Percentiles rank a stretch among this genome's conserved stretches.
Evolutionary conservation across 2,113 vertebrate genomes (phyloP).

Genomic region (Myodes glareolus): DNA sequence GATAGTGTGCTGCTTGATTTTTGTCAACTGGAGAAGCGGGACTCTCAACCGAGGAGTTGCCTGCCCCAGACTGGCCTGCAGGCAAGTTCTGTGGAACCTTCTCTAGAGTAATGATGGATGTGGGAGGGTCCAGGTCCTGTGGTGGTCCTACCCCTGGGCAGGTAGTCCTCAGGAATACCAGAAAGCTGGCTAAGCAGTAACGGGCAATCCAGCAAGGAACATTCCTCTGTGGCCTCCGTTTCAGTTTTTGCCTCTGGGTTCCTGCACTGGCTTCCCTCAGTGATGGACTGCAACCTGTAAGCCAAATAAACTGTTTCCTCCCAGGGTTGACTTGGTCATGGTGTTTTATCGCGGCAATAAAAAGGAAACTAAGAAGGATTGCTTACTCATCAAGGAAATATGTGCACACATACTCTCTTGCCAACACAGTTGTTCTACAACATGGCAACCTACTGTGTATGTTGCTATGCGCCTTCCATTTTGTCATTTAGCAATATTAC

Average conservation of each 20-base stretch:
- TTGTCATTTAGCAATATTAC: slow-evolving; percentile 16
- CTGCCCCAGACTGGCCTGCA: not conserved
- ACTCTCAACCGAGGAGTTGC: not conserved
- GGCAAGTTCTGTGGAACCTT: not conserved
- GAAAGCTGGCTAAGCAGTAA: too few relatives aligned
- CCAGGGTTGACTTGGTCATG: not conserved
- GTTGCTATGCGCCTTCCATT: not conserved
- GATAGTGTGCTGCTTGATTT: not conserved
- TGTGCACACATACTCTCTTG: not conserved
- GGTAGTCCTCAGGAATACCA: not conserved
- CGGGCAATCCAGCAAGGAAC: not conserved
- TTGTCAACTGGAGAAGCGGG: not conserved
- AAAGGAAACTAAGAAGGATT: not conserved
- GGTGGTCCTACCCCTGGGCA: too few relatives aligned
- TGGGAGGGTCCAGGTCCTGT: not conserved
- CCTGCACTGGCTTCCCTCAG: not conserved
- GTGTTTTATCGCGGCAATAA: not conserved
- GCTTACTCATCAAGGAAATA: not conserved
- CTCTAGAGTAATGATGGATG: not conserved
- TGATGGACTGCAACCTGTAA: not conserved
- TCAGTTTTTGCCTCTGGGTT: not conserved
- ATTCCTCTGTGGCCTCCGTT: not conserved
- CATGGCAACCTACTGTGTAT: not conserved
- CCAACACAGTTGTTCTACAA: not conserved
- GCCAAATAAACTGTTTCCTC: not conserved